Percentiles rank a stretch among this genome's conserved stretches.
phyloP scores from a whole-genome alignment of 2,888 invertebrate genomes.

The Carpatolechia fugitivella region DNA sequence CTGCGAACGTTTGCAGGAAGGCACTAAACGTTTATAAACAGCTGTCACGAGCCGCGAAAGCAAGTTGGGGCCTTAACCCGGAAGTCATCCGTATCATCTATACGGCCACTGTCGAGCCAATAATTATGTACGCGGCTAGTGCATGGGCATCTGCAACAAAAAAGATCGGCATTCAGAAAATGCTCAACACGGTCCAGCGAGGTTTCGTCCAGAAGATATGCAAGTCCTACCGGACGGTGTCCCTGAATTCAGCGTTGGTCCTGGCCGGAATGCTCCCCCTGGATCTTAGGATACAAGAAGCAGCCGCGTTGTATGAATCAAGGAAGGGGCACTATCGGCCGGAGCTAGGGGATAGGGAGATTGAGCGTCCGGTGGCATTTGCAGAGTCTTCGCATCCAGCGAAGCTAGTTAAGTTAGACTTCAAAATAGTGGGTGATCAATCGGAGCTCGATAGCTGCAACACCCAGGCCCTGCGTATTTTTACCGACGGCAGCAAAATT shows the following conservation, averaged over 20 bases:
- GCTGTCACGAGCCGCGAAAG: conserved; percentile 2
- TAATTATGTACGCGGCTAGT: conserved; percentile 9
- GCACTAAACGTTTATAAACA: conserved; percentile 4
- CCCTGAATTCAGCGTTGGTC: conserved; percentile 8
- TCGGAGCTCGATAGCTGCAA: background rate
- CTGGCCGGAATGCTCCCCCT: conserved; percentile 11
- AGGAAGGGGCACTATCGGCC: background rate
- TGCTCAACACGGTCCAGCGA: background rate
- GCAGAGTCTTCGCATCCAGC: background rate
- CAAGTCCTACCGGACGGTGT: background rate
- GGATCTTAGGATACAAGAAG: conserved; percentile 6
- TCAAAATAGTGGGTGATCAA: no score
- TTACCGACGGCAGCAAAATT: background rate
- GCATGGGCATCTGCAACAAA: conserved; percentile 15
- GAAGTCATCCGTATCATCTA: conserved; percentile 7
- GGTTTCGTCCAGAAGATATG: background rate
- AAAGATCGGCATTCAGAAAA: background rate
- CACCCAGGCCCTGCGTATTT: background rate
- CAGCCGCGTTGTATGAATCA: background rate
- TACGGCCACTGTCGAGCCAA: conserved; percentile 4
- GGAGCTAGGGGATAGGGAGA: background rate
- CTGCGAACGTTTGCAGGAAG: background rate
- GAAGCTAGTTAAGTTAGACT: background rate
- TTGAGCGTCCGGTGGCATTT: background rate
- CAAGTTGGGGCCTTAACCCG: conserved; percentile 1